Base-by-base conservation (phyloP, 30 jellyfish, hydroid and myxozoan genomes). In the Cassiopea xamachana region DNA sequence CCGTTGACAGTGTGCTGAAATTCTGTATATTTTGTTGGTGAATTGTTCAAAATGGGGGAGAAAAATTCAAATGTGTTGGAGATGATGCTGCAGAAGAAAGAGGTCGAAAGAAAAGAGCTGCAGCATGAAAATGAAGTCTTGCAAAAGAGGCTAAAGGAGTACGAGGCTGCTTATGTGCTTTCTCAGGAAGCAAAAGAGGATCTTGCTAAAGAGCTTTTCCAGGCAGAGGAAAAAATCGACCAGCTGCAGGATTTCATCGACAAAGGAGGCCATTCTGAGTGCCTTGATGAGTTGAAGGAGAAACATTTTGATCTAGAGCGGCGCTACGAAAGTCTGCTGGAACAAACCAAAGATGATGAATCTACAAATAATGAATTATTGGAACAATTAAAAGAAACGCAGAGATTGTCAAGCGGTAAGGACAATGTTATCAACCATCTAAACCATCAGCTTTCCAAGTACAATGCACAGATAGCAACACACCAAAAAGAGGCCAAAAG, bases 11-110 rank as follows among this genome's bases (percentile, higher is more conserved):
- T 55, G 64, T 27, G 39, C 39, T 27, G 39, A 27, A 10, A 55
- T 55, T 55, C 12, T 55, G 12, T 3, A 55, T 55, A 55, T 55
- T 10, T 55, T 6, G 64, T 55, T 10, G 7, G 64, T 55, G 74
- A 64, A 14, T 17, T 5, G 2, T 64, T 17, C 74, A 64, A 64
- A 17, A 64, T 79, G 95, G 95, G 86, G 44, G 95, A 88, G 80
- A 88, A 73, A 79, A 88, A 88, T 19, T 49, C 90, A 6, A 79
- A 60, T 79, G 95, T 88, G 15, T 67, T 88, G 71, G 95, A 88
- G 60, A 88, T 88, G 95, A 88, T 88, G 95, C 87, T 88, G 14
- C 90, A 88, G 70, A 88, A 88, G 74, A 88, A 78, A 80, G 95
- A 88, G 80, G 62, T 43, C 16, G 95, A 88, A 47, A 62, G 95